Percentiles rank a stretch among this genome's conserved stretches.
phyloP scores from a whole-genome alignment of 2,888 invertebrate species.

The Acanthosepion lycidas region DNA sequence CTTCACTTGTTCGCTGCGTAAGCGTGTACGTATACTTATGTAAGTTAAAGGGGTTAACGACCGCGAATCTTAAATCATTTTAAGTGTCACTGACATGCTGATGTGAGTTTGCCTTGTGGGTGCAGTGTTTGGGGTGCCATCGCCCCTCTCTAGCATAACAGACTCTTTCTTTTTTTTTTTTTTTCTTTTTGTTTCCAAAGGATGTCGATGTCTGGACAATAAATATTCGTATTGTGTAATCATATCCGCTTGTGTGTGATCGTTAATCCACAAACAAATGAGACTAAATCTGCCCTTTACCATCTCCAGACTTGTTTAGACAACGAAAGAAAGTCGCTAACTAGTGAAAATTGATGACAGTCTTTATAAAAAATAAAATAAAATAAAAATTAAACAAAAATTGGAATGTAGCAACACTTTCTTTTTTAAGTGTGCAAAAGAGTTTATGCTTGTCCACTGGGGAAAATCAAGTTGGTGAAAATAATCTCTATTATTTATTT shows the following conservation, averaged over 20 bases:
- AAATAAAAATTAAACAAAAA: no score
- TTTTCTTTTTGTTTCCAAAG: not conserved
- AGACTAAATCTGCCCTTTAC: not conserved
- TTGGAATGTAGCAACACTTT: no score
- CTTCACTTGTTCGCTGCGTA: no score
- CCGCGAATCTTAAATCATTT: not conserved
- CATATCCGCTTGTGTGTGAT: not conserved
- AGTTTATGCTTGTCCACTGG: no score
- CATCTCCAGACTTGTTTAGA: not conserved
- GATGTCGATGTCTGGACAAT: conserved; percentile 14
- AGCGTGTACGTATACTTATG: no score
- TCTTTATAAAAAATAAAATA: not conserved
- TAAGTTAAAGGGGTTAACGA: not conserved
- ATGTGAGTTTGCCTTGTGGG: not conserved
- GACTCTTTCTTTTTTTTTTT: not conserved
- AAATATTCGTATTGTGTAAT: conserved; percentile 8
- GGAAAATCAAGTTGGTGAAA: no score
- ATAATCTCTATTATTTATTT: no score
- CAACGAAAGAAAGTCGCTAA: conserved; percentile 4
- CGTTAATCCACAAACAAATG: not conserved
- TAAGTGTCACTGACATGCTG: conserved; percentile 18
- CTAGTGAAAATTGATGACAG: not conserved
- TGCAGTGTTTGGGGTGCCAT: not conserved
- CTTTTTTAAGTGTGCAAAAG: no score
- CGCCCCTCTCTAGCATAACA: not conserved